Conservation (phyloP, 2,797 vertebrate species). For the Eulemur albifrons region DNA sequence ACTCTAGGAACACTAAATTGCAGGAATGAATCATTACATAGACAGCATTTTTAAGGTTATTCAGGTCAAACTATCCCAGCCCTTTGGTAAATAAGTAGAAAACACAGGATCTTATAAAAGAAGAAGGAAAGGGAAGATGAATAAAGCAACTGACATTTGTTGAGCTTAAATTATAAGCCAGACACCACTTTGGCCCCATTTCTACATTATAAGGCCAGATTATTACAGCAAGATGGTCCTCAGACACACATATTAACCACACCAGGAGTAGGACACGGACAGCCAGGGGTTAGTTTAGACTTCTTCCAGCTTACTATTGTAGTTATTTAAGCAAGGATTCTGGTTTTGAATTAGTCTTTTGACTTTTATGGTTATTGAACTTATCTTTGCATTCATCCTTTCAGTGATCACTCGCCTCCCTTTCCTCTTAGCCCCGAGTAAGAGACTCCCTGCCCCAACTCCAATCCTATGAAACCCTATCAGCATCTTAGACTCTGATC, state of each 20-base stretch:
- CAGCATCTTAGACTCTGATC: background rate
- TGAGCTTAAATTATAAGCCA: background rate
- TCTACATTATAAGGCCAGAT: background rate
- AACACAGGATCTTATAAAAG: background rate
- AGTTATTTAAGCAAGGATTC: background rate
- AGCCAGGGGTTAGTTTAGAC: background rate
- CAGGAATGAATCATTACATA: background rate
- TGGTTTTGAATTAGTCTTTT: background rate
- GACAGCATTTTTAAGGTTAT: background rate
- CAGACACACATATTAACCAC: background rate
- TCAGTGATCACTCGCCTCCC: background rate
- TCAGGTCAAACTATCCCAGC: background rate
- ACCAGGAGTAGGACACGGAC: background rate
- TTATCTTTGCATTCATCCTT: background rate
- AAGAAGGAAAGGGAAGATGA: background rate
- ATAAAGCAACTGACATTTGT: background rate
- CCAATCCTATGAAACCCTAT: background rate
- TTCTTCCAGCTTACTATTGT: background rate
- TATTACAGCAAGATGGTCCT: background rate
- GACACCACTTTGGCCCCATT: background rate
- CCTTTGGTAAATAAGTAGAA: background rate
- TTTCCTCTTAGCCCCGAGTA: background rate
- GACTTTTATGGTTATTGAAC: background rate
- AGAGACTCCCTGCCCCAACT: background rate
- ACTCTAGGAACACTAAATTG: background rate